phyloP scores from a whole-genome alignment of 2,888 invertebrate genomes.

The Philereme vetulata region DNA sequence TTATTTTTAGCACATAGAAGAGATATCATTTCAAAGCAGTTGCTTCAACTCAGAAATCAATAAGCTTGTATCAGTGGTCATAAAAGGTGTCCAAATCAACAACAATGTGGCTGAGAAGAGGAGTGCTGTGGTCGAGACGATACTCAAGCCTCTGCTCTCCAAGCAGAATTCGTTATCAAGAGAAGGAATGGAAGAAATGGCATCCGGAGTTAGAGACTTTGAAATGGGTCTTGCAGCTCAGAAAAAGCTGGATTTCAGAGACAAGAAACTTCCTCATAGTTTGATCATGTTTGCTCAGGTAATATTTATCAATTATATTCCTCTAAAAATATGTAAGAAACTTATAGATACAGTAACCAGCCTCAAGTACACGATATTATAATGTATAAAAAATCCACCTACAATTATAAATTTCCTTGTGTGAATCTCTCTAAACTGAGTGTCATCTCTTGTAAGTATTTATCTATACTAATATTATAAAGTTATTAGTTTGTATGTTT shows the following conservation, averaged over 20 bases:
- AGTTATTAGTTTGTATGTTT: no score
- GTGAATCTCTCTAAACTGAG: no score
- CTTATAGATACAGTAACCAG: no score
- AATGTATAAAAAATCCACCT: no score
- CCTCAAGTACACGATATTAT: no score
- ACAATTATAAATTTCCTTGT: no score
- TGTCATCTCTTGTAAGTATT: no score
- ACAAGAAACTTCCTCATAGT: slow-evolving; percentile 90
- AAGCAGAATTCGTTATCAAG: slow-evolving; percentile 69
- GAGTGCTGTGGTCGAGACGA: slow-evolving; percentile 73
- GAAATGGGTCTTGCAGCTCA: slow-evolving; percentile 49
- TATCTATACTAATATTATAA: no score
- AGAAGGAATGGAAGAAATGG: slow-evolving; percentile 46
- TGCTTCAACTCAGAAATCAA: slow-evolving; percentile 94
- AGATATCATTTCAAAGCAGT: slow-evolving; percentile 93
- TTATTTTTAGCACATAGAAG: slow-evolving; percentile 89
- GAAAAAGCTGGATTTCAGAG: slow-evolving; percentile 86
- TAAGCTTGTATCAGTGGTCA: slow-evolving; percentile 92
- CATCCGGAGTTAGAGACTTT: slow-evolving; percentile 39
- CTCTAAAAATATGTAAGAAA: no score
- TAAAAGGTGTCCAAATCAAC: slow-evolving; percentile 91
- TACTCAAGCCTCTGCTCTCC: slow-evolving; percentile 75
- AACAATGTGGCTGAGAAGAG: slow-evolving; percentile 86
- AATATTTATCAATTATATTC: slow-evolving; percentile 34
- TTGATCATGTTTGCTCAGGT: slow-evolving; percentile 93